Conservation (phyloP, 2,113 vertebrate species). For the Gulo gulo region DNA sequence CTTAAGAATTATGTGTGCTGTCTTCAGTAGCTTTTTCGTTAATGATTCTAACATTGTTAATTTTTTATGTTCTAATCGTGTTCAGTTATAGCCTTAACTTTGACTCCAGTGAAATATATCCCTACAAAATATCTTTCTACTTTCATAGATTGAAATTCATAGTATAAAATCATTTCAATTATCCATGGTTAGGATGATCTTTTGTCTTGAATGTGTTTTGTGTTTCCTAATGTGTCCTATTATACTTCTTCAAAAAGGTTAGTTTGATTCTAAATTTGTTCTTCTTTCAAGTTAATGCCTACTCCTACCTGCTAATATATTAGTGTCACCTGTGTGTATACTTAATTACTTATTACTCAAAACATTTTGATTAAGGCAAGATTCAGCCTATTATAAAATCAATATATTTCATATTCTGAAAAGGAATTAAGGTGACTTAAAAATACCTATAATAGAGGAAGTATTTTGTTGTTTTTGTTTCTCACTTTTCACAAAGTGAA, state of each 20-base stretch:
- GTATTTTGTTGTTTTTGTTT: not conserved
- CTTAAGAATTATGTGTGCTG: conserved; percentile 63
- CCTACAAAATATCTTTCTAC: not conserved
- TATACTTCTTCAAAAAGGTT: not conserved
- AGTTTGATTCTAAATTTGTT: not conserved
- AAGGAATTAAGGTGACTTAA: not conserved
- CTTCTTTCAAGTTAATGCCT: conserved; percentile 5
- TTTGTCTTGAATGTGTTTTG: conserved; percentile 23
- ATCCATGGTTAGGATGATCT: conserved; percentile 24
- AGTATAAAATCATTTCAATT: conserved; percentile 51
- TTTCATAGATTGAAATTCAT: conserved; percentile 43
- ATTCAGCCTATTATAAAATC: not conserved
- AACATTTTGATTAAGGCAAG: not conserved
- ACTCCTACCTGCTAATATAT: not conserved
- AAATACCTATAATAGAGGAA: not conserved
- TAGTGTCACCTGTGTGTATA: not conserved
- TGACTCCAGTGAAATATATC: conserved; percentile 50
- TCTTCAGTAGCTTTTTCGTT: conserved; percentile 23
- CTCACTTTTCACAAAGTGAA: not conserved
- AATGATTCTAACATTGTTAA: conserved; percentile 65
- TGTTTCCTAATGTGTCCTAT: conserved; percentile 23
- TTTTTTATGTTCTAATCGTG: conserved; percentile 61
- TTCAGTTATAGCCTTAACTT: conserved; percentile 51
- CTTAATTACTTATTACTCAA: not conserved
- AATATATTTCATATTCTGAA: not conserved